Evolutionary conservation across 2,113 vertebrate genomes (phyloP), one percentile per base, ranked within the genome.

Genomic region (Dromiciops gliroides): DNA sequence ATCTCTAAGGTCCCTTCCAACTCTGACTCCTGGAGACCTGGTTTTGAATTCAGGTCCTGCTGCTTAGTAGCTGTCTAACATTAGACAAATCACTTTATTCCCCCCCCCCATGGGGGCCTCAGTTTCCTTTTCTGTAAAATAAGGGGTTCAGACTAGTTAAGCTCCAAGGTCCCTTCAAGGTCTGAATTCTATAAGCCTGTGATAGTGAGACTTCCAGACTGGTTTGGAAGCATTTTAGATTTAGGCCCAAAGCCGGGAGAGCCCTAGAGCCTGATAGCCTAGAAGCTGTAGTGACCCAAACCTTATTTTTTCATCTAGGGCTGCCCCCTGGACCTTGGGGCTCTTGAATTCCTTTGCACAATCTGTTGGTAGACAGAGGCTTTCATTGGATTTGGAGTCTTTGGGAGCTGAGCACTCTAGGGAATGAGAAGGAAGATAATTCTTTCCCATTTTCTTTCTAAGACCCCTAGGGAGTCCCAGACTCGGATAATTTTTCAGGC

Each of bases 371-470:
- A 44, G 44, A 44, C 92, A 26, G 26, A 48, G 44, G 48, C 50
- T 47, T 47, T 56, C 92, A 89, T 31, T 37, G 90, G 56, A 19
- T 4, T 8, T 23, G 37, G 2, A 6, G 47, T 37, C 47, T 48
- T 90, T n/a, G 28, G 90, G 53, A 90, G 3, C 47, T 51, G 31
- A 95, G 67, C 51, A 90, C 89, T 93, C 51, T 95, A 52, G 28
- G 91, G 49, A 50, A 53, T 28, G 50, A 93, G 51, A 75, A 50
- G 90, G 56, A 50, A 90, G 44, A 60, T 31, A 47, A 49, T 19
- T 6, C 9, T 44, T 50, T 49, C 51, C 19, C 67, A 75, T 75
- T 75, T 23, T 83, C n/a, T 83, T 83, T 50, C 25, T 28, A 1
- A 1, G 31, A 88, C 49, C 48, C n/a, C 92, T 48, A 52, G 49